Conservation (phyloP, 2,797 vertebrate genomes). For the Argya squamiceps region DNA sequence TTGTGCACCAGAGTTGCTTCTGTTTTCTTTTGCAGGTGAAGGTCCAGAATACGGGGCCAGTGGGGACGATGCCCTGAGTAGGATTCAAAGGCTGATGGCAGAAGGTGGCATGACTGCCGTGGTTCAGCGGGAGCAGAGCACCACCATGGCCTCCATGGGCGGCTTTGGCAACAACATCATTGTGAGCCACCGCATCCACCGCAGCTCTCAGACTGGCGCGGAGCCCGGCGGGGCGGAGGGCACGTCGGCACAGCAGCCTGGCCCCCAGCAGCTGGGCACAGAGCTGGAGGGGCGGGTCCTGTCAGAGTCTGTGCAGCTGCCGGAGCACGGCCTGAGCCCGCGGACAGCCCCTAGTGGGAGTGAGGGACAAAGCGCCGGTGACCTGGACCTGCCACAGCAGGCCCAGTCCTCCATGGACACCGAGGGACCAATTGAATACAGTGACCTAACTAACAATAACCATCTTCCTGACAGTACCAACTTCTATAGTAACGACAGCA, state of each 20-base stretch:
- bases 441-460: conserved; percentile 73
- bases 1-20: not conserved
- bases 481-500: conserved; percentile 69
- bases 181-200: conserved; percentile 96
- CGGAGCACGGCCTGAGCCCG: conserved; percentile 65
- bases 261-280: conserved; percentile 71
- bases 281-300: conserved; percentile 71
- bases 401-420: conserved; percentile 70
- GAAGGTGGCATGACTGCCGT: conserved; percentile 98
- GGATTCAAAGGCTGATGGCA: conserved; percentile 95
- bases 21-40: conserved; percentile 77
- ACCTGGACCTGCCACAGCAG: conserved; percentile 48
- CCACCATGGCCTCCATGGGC: conserved; percentile 98
- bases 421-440: conserved; percentile 76
- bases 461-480: conserved; percentile 71
- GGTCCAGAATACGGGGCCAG: conserved; percentile 80
- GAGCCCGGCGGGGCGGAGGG: conserved; percentile 64
- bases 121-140: conserved; percentile 97
- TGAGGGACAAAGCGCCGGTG: conserved; percentile 66
- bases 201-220: conserved; percentile 90
- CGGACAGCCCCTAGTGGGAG: conserved; percentile 62
- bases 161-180: conserved; percentile 99
- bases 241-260: conserved; percentile 63
- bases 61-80: conserved; percentile 91
- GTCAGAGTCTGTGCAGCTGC: conserved; percentile 61